Evolutionary conservation across 2,797 vertebrate genomes (phyloP), one percentile per base, ranked within the genome.

Genomic region (Semotilus atromaculatus): DNA sequence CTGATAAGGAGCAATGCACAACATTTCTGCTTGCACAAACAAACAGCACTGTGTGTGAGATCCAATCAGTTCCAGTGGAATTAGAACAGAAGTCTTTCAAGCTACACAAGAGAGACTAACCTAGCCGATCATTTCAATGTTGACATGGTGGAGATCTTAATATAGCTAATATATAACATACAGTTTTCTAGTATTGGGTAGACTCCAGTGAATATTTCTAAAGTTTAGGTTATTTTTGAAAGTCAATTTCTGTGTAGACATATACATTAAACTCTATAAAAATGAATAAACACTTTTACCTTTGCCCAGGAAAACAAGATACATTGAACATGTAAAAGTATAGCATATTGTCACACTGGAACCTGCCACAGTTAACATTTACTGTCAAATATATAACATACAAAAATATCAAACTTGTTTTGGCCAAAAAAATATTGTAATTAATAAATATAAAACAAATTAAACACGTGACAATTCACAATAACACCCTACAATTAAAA

Each of bases 31-130:
- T 83, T 77, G 88, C 90, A 87, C 88, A 90, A 89, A 90, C 85
- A 89, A 88, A 87, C 87, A 45, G 75, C 89, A 84, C 85, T 90
- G 75, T 86, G 83, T 82, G 82, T 86, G 80, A 87, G 89, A 89
- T 86, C 85, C 86, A 87, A 89, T 90, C 92, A 83, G 80, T 84
- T 91, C 90, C 86, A 85, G 89, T 71, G 88, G 89, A 89, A 90
- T 74, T 88, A 81, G 82, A 83, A 89, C 83, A 90, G 89, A 91
- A 88, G 87, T 92, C 84, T 86, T 76, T 84, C 90, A 36, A 75
- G 84, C 82, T 88, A 82, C 75, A 85, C 62, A 40, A 79, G 43
- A 79, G 78, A 55, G 26, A 74, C 48, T 36, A 48, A 36, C 34
- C 13, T 18, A 77, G 74, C 23, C 2, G 14, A 77, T 36, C 11